Base-by-base conservation (phyloP, 2,888 invertebrate species). In the Allolobophora icterica region DNA sequence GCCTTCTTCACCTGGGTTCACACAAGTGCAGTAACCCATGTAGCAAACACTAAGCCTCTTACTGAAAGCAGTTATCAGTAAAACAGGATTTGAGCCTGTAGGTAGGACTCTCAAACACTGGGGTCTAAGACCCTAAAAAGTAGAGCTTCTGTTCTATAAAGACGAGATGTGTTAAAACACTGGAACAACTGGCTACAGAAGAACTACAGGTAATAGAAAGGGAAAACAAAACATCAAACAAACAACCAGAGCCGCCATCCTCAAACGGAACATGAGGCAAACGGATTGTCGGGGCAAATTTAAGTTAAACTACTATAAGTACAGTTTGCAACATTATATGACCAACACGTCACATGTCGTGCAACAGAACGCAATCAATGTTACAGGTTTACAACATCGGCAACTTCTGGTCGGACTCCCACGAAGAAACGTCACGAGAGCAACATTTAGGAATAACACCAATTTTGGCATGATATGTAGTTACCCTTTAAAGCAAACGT, bases 391-490 rank as follows among this genome's bases (percentile, higher is more conserved):
- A 19, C 21, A 52, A 52, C 52, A 15, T 42, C 15, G 42, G 42
- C 42, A 52, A 24, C 45, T 1, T 71, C 71, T 6, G n/a, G 30
- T n/a, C 71, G 1, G 71, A n/a, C n/a, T 11, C n/a, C 71, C 30
- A 71, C 71, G n/a, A n/a, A n/a, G n/a, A n/a, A n/a, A 17, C n/a
- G n/a, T 71, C n/a, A 71, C 71, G n/a, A 71, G 71, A 71, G 71
- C 71, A 71, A 71, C 71, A 71, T 30, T 71, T 71, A 71, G 71
- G 71, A 71, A 71, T 71, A 71, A 71, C 71, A 71, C 71, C 71
- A 71, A 71, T n/a, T 71, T n/a, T 17, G 71, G 30, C 13, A 30
- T 71, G 71, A 71, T 71, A 71, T 71, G 71, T 71, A n/a, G 30
- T 71, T 71, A 71, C 71, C 71, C 71, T 71, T n/a, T 71, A 71